Evolutionary conservation across 2,797 vertebrate species (phyloP).

Genomic region (Distichodus sexfasciatus): DNA sequence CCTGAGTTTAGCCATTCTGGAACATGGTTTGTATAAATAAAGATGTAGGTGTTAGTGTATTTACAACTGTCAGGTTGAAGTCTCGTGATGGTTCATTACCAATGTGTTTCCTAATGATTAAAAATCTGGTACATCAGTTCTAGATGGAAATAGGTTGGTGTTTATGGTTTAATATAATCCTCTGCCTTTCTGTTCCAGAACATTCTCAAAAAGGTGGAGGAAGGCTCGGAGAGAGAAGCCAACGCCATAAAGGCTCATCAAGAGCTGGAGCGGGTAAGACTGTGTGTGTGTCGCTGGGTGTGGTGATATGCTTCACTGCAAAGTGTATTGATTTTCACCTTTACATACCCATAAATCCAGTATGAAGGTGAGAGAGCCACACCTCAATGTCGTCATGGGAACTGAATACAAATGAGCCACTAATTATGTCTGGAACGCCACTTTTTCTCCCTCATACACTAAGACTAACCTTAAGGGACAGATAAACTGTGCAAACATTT

Average conservation of each 20-base stretch:
- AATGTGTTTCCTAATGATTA: background rate
- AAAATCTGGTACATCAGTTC: background rate
- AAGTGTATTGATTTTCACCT: constrained; percentile 24
- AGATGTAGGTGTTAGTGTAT: too few species aligned
- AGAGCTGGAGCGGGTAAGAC: constrained; percentile 86
- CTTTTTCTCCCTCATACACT: background rate
- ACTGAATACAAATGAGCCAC: constrained; percentile 1
- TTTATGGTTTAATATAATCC: too few species aligned
- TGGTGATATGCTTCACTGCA: background rate
- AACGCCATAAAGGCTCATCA: constrained; percentile 88
- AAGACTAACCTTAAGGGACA: too few species aligned
- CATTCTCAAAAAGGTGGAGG: constrained; percentile 92
- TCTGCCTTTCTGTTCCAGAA: constrained; percentile 74
- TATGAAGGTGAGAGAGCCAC: background rate
- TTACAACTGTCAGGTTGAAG: too few species aligned
- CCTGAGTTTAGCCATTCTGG: too few species aligned
- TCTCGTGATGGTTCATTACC: too few species aligned
- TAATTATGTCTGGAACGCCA: constrained; percentile 6
- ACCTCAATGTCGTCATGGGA: background rate
- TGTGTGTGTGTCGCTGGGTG: constrained; percentile 20
- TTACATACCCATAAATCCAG: background rate
- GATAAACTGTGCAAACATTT: too few species aligned
- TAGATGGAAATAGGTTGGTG: background rate
- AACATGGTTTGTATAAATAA: too few species aligned
- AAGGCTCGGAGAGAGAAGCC: constrained; percentile 82